Evolutionary conservation across 2,113 vertebrate species (phyloP), one percentile per base, ranked within the genome.

Genomic region (Cygnus buccinator): DNA sequence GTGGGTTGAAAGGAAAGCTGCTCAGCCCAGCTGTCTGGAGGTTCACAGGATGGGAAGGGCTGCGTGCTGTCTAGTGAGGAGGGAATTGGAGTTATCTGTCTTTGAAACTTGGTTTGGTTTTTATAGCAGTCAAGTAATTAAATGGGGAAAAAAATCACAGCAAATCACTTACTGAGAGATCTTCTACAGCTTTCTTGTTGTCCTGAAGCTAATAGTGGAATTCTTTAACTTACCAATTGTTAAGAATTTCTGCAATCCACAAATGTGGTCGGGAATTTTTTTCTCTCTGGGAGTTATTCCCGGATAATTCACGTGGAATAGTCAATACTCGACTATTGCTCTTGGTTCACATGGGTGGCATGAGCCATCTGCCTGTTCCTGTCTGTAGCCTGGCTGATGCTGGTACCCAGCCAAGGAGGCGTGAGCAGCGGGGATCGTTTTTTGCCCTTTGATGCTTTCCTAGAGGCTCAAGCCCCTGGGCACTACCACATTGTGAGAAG

Each of bases 1-100:
- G 87, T 73, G 94, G 90, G 61, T 94, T 94, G 96, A 95, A 96
- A 97, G 86, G 89, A 66, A 97, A 97, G 94, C 75, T 94, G 94
- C 78, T 96, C 88, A 88, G 91, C 94, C 86, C 96, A 95, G 92
- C 89, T 97, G 95, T 92, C 94, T 96, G 77, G 28, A 73, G n/a
- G 78, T 74, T 94, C 93, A 65, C 66, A 73, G 20, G 73, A 79
- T 76, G 68, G 96, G 87, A 94, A 96, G 89, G 66, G 82, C 90
- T 93, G 90, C 33, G 23, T 82, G 92, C 87, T 84, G 67, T 81
- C 66, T 63, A n/a, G 62, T 37, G 89, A 82, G 50, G 86, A 39
- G 84, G 81, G 84, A 89, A 87, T 50, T 55, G 37, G 88, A 89
- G 77, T 79, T 96, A 85, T 63, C 39, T 9, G 26, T 28, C 74